phyloP scores from a whole-genome alignment of 2,888 invertebrate genomes.

The Catotricha subobsoleta region DNA sequence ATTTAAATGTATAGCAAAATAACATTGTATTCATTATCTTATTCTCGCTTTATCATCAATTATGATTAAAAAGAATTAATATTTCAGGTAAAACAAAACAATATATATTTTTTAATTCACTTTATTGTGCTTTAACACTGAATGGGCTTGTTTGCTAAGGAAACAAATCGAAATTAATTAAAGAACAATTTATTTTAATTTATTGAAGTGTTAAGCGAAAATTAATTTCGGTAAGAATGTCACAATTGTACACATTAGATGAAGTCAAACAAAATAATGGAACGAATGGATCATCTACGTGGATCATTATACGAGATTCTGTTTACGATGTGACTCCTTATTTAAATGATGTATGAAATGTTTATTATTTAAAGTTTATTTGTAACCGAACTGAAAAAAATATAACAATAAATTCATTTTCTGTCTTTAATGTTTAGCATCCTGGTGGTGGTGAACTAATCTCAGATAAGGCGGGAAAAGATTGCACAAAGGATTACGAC shows the following conservation, averaged over 20 bases:
- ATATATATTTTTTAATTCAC: no score
- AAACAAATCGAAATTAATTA: not conserved
- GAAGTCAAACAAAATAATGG: slow-evolving; percentile 44
- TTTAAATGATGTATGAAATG: slow-evolving; percentile 33
- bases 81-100: no score
- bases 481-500: slow-evolving; percentile 45
- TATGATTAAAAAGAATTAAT: no score
- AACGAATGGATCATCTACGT: slow-evolving; percentile 33
- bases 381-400: not conserved
- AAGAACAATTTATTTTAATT: slow-evolving; percentile 11
- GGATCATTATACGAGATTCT: slow-evolving; percentile 44
- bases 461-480: slow-evolving; percentile 45
- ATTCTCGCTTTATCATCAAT: no score
- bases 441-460: slow-evolving; percentile 48
- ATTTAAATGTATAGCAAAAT: no score
- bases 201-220: not conserved
- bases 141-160: not conserved
- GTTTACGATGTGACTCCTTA: slow-evolving; percentile 54
- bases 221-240: not conserved
- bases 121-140: not conserved
- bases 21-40: no score
- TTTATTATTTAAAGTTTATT: not conserved
- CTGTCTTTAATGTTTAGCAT: slow-evolving; percentile 32
- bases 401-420: not conserved
- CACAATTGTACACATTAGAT: slow-evolving; percentile 26